These are phyloP conservation scores for Plebejus anna DNA, from an alignment of 2,888 invertebrate species.

Conservation along the genomic window DNA sequence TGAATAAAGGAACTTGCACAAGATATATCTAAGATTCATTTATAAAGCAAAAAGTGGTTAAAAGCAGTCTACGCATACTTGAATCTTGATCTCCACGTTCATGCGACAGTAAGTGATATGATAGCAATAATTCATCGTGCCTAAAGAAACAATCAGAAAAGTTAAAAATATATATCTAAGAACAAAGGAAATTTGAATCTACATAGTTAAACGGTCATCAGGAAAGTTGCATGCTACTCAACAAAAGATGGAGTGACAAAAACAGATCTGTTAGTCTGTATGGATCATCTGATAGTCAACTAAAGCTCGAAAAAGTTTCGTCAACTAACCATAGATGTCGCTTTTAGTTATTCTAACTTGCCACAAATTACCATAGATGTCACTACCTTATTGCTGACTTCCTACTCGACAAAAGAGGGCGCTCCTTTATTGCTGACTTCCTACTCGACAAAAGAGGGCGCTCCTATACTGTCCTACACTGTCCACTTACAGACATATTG, in stretches of 20 bases:
- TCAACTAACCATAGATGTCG: too few relatives aligned
- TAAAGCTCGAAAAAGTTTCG: too few relatives aligned
- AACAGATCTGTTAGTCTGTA: too few relatives aligned
- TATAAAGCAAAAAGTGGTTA: neutral
- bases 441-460: too few relatives aligned
- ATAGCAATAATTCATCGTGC: neutral
- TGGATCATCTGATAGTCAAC: too few relatives aligned
- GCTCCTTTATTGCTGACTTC: too few relatives aligned
- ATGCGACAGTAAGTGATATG: neutral
- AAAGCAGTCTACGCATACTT: neutral
- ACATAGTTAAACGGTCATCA: neutral
- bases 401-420: too few relatives aligned
- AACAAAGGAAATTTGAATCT: neutral
- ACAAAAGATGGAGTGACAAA: neutral
- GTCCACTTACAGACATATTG: too few relatives aligned
- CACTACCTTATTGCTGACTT: too few relatives aligned
- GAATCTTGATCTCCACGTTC: neutral
- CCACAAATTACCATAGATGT: too few relatives aligned
- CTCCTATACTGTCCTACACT: too few relatives aligned
- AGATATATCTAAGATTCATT: neutral
- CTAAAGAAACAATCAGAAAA: neutral
- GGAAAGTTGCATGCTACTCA: slow-evolving; percentile 4
- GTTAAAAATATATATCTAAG: neutral
- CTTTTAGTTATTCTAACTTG: too few relatives aligned
- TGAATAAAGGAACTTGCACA: neutral